Evolutionary conservation across 1,140 invertebrate genomes (phyloP).

Genomic region (Liolophura sinensis): DNA sequence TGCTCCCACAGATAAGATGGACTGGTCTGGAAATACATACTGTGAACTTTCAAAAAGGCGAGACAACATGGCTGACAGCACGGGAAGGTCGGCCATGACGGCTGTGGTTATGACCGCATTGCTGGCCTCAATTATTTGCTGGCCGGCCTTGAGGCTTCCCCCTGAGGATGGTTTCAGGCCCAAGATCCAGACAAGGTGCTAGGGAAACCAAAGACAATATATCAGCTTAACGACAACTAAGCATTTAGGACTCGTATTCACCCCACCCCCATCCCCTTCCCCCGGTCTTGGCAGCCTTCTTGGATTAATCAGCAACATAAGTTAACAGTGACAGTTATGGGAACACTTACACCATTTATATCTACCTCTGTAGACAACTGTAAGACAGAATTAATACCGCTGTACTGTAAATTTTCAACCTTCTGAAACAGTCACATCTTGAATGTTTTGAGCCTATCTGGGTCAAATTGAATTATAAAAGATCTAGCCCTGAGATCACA

Average conservation of each 20-base stretch:
- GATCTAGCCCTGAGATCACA: too few species aligned
- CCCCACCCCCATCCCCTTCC: neutral
- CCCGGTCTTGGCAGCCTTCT: too few species aligned
- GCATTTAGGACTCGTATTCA: neutral
- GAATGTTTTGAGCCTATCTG: too few species aligned
- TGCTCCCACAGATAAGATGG: too few species aligned
- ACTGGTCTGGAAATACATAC: conserved; percentile 43
- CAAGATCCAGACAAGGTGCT: conserved; percentile 98
- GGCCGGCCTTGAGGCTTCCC: conserved; percentile 77
- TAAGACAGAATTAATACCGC: too few species aligned
- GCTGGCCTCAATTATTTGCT: conserved; percentile 66
- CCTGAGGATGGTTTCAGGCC: conserved; percentile 90
- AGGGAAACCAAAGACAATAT: conserved; percentile 28
- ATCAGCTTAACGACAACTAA: neutral
- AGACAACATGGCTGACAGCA: conserved; percentile 84
- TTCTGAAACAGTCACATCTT: too few species aligned
- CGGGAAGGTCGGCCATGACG: conserved; percentile 94
- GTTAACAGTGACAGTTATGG: too few species aligned
- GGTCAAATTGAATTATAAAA: too few species aligned
- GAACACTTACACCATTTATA: too few species aligned
- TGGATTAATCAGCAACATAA: too few species aligned
- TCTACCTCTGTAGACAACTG: too few species aligned
- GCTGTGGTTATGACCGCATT: conserved; percentile 94
- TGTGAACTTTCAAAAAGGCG: conserved; percentile 93
- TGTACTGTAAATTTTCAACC: too few species aligned